These are phyloP conservation scores for Campoplex capitator DNA, from an alignment of 2,888 invertebrate species.

Conservation along the genomic window DNA sequence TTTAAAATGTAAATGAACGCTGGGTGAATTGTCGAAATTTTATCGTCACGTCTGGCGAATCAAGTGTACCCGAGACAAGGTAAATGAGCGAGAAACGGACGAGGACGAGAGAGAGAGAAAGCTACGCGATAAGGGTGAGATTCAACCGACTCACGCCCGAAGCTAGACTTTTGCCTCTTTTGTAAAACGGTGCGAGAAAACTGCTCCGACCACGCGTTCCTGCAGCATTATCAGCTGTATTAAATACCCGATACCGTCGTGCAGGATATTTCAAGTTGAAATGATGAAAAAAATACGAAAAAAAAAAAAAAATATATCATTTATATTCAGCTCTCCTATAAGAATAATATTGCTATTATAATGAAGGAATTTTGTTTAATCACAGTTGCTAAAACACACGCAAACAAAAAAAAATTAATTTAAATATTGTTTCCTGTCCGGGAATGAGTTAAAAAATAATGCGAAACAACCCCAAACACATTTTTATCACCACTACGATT, in stretches of 20 bases:
- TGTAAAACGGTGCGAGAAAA: conserved; percentile 19
- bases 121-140: conserved; percentile 32
- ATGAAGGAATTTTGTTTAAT: not conserved
- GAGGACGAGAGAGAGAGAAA: not conserved
- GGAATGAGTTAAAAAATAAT: not conserved
- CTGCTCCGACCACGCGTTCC: not conserved
- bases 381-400: not conserved
- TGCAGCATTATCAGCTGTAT: conserved; percentile 2
- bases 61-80: not conserved
- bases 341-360: not conserved
- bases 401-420: not conserved
- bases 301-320: not conserved
- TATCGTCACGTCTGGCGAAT: conserved; percentile 8
- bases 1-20: conserved; percentile 4
- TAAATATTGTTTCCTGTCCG: not conserved
- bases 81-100: not conserved
- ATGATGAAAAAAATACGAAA: not conserved
- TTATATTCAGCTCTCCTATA: not conserved
- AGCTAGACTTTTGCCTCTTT: conserved; percentile 24
- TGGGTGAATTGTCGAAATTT: conserved; percentile 16
- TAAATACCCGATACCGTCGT: not conserved
- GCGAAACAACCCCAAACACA: not conserved
- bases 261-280: not conserved
- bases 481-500: not conserved
- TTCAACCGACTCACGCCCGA: conserved; percentile 3